Evolutionary conservation across 2,888 invertebrate species (phyloP), one percentile per base, ranked within the genome.

Genomic region (Zonitis immaculata): DNA sequence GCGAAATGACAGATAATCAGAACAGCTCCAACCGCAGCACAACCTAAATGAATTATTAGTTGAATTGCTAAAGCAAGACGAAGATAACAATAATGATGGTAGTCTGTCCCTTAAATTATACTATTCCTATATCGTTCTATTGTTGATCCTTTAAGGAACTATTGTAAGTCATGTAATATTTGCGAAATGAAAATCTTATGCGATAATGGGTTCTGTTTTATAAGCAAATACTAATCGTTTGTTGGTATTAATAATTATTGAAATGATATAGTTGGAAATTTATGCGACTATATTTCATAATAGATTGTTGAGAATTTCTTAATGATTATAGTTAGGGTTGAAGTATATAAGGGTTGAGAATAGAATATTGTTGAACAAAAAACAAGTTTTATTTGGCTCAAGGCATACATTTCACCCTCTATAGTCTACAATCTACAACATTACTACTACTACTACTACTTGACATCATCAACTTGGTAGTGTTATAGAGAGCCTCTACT

Each of bases 1-100:
- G 57, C 49, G 54, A 53, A 64, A 64, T 64, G 64, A 63, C 62
- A 64, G 59, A 65, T 64, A 63, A 65, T 65, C 64, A 63, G 61
- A 56, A 49, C 59, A 25, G 32, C 27, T 48, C 54, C 52, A n/a
- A 54, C 59, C 61, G 60, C 62, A 64, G n/a, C n/a, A 61, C 56
- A 48, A 57, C 59, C 58, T 49, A 54, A n/a, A n/a, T n/a, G n/a
- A n/a, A n/a, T n/a, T 51, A 56, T 56, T 61, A 57, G 59, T 57
- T 52, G 54, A 27, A 51, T 52, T 51, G 58, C 55, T 35, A 35
- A 8, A 16, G 35, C 6, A 16, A 9, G 35, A 35, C 35, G 16
- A 9, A 35, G 9, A 9, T 9, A 16, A 4, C 16, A 35, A 35
- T 35, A 52, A 54, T 56, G n/a, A 56, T 51, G 52, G 49, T 54